phyloP scores from a whole-genome alignment of 2,888 invertebrate species.

The Acronicta alni region DNA sequence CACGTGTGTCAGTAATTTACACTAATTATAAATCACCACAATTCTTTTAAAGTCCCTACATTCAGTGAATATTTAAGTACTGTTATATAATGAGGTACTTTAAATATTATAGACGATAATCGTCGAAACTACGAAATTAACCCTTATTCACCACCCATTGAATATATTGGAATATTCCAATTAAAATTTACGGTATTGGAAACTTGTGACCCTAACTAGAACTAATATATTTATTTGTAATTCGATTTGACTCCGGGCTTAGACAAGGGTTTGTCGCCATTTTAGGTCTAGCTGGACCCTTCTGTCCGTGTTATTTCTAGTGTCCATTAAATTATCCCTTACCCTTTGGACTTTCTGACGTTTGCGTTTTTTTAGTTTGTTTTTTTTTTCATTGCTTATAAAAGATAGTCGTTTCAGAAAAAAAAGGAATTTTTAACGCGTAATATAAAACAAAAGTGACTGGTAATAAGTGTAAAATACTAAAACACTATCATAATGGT shows the following conservation, averaged over 20 bases:
- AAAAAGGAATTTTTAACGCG: conserved; percentile 1
- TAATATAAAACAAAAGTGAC: no score
- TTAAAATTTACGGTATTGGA: conserved; percentile 46
- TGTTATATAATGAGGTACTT: no score
- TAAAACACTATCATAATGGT: no score
- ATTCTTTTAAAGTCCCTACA: no score
- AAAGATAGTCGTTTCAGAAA: conserved; percentile 5
- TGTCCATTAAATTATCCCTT: conserved; percentile 50
- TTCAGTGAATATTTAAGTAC: no score
- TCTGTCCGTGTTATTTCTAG: conserved; percentile 49
- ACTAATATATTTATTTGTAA: conserved; percentile 54
- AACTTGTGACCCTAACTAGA: conserved; percentile 39
- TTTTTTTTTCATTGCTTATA: conserved; percentile 15
- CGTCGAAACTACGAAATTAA: conserved; percentile 39
- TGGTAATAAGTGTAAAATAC: no score
- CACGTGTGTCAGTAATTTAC: no score
- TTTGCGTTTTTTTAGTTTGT: conserved; percentile 36
- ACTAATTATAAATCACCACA: no score
- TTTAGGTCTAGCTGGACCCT: conserved; percentile 40
- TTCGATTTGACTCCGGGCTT: conserved; percentile 46
- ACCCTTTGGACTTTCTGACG: conserved; percentile 26
- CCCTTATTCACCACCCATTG: conserved; percentile 42
- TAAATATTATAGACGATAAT: conserved; percentile 30
- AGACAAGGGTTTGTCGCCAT: conserved; percentile 46
- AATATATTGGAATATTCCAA: conserved; percentile 48